Evolutionary conservation across 2,888 invertebrate genomes (phyloP).

Genomic region (Morpho achilles): DNA sequence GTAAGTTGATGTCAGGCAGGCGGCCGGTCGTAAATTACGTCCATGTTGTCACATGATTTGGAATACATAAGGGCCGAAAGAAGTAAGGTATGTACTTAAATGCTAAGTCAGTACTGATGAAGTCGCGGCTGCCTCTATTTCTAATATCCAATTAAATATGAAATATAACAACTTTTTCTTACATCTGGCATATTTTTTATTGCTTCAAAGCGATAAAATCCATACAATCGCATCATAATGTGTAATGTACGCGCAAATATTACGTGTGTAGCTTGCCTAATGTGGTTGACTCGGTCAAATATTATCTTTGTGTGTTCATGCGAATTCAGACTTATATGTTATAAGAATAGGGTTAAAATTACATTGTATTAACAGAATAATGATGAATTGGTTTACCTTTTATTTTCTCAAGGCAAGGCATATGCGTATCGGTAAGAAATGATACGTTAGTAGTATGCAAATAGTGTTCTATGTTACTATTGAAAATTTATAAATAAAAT

Average conservation of each 20-base stretch:
- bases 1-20: too few species aligned
- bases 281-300: conserved; percentile 14
- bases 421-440: conserved; percentile 21
- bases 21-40: too few species aligned
- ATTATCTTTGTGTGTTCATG: not conserved
- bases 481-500: too few species aligned
- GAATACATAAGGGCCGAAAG: too few species aligned
- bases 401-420: conserved; percentile 19
- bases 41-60: too few species aligned
- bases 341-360: conserved; percentile 4
- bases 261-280: conserved; percentile 19
- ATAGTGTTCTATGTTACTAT: not conserved
- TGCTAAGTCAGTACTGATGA: too few species aligned
- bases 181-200: conserved; percentile 15
- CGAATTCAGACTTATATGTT: not conserved
- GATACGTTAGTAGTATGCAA: conserved; percentile 8
- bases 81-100: too few species aligned
- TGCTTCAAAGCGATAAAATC: conserved; percentile 18
- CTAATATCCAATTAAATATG: too few species aligned
- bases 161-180: not conserved
- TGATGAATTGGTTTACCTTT: conserved; percentile 19
- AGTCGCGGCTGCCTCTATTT: too few species aligned
- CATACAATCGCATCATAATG: conserved; percentile 22
- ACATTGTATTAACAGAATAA: not conserved
- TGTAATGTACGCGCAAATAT: conserved; percentile 15